Evolutionary conservation across 2,797 vertebrate species (phyloP).

Genomic region (Fringilla coelebs): DNA sequence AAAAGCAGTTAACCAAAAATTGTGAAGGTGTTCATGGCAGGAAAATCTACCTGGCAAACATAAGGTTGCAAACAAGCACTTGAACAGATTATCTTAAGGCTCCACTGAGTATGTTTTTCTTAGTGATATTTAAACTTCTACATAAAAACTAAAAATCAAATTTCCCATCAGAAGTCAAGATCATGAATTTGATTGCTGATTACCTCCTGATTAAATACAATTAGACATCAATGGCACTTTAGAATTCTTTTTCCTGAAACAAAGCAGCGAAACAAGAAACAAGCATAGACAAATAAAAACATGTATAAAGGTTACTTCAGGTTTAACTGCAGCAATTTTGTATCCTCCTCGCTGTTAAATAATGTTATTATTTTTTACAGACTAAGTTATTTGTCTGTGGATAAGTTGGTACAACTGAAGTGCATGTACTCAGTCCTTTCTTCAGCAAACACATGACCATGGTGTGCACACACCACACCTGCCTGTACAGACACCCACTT

Average conservation of each 20-base stretch:
- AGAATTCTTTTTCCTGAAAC: background rate
- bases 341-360: background rate
- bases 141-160: background rate
- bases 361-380: background rate
- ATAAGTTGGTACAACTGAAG: background rate
- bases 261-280: background rate
- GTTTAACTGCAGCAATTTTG: background rate
- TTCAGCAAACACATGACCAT: background rate
- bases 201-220: background rate
- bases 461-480: background rate
- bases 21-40: background rate
- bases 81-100: background rate
- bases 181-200: background rate
- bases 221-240: background rate
- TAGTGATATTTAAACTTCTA: background rate
- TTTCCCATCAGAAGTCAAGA: background rate
- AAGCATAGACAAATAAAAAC: background rate
- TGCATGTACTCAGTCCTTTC: background rate
- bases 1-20: background rate
- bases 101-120: background rate
- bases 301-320: background rate
- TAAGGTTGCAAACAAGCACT: background rate
- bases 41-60: background rate
- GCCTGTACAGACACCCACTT: background rate
- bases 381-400: background rate